A percentile compares a stretch with the other conserved stretches of the same genome.
These are phyloP conservation scores for Encarsia formosa DNA, from an alignment of 2,888 invertebrate genomes.

Conservation along the genomic window DNA sequence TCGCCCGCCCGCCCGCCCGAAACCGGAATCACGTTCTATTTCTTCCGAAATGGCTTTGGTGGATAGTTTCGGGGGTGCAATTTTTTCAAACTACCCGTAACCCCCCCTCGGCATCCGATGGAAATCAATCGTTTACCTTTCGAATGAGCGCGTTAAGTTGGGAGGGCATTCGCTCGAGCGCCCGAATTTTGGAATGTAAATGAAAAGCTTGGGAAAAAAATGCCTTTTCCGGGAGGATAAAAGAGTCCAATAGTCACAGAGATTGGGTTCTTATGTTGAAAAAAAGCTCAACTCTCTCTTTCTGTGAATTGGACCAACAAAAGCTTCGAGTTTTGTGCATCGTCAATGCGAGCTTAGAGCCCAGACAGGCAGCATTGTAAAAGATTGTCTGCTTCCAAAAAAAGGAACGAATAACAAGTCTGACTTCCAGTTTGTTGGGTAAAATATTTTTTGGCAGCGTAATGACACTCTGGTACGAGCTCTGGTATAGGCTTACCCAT, in stretches of 20 bases:
- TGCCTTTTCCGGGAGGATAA: background rate
- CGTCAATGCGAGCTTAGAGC: conserved; percentile 7
- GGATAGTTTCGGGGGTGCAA: background rate
- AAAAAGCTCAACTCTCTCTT: too few species aligned
- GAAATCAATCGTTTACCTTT: too few species aligned
- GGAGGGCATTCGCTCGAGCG: too few species aligned
- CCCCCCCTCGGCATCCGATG: too few species aligned
- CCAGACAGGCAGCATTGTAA: conserved; percentile 4
- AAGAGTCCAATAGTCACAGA: background rate
- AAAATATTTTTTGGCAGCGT: too few species aligned
- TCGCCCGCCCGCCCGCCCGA: background rate
- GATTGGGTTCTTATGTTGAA: conserved; percentile 10
- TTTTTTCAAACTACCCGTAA: too few species aligned
- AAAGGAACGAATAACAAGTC: background rate
- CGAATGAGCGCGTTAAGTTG: too few species aligned
- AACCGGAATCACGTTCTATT: conserved; percentile 21
- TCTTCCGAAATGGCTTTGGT: conserved; percentile 16
- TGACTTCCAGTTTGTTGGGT: background rate
- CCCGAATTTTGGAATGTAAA: background rate
- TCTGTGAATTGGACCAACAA: conserved; percentile 2
- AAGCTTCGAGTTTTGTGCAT: conserved; percentile 8
- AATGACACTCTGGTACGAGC: too few species aligned
- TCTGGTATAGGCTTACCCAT: too few species aligned
- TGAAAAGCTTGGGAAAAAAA: background rate
- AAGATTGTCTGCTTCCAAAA: background rate